Evolutionary conservation across 2,888 invertebrate species (phyloP), one percentile per base, ranked within the genome.

Genomic region (Coecobrya sp.): DNA sequence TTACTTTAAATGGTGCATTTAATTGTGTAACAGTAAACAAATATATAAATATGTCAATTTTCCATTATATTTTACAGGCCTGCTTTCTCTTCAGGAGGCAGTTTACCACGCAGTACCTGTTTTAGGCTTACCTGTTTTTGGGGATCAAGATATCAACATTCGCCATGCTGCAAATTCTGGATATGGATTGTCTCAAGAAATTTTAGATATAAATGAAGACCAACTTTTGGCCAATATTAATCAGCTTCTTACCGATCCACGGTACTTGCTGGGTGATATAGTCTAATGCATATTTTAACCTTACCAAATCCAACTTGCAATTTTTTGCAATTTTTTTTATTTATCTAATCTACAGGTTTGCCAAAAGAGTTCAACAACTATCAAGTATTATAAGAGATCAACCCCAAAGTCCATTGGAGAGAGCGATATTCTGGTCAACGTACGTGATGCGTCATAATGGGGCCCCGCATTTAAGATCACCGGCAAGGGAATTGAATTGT

Each of bases 371-470:
- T 1, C 45, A 84, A 13, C 22, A 59, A 13, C 25, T 94, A 19
- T 93, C 94, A 0, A 84, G 62, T 19, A 52, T 93, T 4, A 88
- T 93, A 11, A 55, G 93, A 16, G 94, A 95, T 70, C 94, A 94
- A 70, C 93, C 93, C 0, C 82, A 93, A 76, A 86, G 87, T 8
- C 94, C 95, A 0, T 82, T 95, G n/a, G 93, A 94, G 16, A 52
- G 93, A 22, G 94, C 94, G 13, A 87, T 95, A 10, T 94, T 85
- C 45, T 94, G 94, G 94, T 91, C 93, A 2, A 94, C 94, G 42
- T 94, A 93, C 65, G 92, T 94, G 0, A 93, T 94, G 11, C 59
- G 93, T 8, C 89, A 89, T 36, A 82, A 89, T 0, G 89, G 89
- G 22, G 81, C 82, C 19, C 52, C 52, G 22, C 89, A 89, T 42